Evolutionary conservation across 2,113 vertebrate genomes (phyloP).

Genomic region (Nesogale talazaci): DNA sequence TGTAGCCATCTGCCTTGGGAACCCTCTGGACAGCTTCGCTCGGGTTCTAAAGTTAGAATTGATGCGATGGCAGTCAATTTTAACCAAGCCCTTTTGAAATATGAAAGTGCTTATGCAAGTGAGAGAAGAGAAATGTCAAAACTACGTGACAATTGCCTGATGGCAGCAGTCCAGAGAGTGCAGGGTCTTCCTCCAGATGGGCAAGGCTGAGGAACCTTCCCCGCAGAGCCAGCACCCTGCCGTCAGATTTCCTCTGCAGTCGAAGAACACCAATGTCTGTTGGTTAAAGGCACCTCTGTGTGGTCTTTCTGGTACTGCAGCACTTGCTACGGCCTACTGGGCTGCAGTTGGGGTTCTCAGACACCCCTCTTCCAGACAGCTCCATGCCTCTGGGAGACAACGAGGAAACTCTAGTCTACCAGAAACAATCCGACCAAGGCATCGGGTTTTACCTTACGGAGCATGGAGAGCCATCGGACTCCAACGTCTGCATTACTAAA

Average conservation of each 20-base stretch:
- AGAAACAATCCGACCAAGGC: slow-evolving; percentile 34
- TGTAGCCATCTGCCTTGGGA: no score
- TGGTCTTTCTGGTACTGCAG: no score
- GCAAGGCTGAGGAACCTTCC: background rate
- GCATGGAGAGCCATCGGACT: background rate
- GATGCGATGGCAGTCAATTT: no score
- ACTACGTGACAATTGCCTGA: background rate
- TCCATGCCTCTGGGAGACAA: background rate
- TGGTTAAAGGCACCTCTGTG: no score
- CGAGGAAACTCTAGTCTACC: background rate
- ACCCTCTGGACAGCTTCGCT: no score
- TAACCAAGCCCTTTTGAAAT: background rate
- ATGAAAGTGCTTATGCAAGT: background rate
- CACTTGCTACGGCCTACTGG: background rate
- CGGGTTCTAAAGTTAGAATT: no score
- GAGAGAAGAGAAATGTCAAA: background rate
- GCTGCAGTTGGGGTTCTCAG: background rate
- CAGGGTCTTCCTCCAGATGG: background rate
- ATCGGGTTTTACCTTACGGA: slow-evolving; percentile 9
- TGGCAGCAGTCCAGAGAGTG: background rate
- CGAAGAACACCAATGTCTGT: background rate
- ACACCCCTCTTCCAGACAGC: slow-evolving; percentile 7
- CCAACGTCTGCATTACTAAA: slow-evolving; percentile 12
- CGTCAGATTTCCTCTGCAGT: background rate
- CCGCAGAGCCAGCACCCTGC: background rate